These are phyloP conservation scores for Pseudomyrmex cubaensis DNA, from an alignment of 1,140 invertebrate genomes.

Conservation along the genomic window DNA sequence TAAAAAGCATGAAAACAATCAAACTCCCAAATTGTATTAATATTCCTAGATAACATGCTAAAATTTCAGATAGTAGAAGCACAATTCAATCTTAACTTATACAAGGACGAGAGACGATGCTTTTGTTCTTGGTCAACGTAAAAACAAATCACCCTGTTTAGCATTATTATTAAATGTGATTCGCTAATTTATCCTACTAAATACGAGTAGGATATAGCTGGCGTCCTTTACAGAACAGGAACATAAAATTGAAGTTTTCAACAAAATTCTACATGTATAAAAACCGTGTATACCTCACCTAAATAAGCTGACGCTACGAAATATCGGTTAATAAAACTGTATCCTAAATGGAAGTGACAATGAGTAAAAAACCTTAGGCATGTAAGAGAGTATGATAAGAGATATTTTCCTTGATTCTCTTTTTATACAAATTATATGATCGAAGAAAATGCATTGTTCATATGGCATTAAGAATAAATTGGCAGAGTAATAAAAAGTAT, in stretches of 20 bases:
- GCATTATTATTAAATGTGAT: constrained; percentile 69
- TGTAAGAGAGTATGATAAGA: constrained; percentile 38
- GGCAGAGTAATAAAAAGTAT: constrained; percentile 78
- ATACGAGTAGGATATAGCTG: constrained; percentile 68
- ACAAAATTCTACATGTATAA: constrained; percentile 66
- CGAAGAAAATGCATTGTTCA: constrained; percentile 74
- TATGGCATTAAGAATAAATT: constrained; percentile 81
- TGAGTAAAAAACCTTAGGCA: constrained; percentile 63
- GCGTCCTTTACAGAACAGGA: constrained; percentile 79
- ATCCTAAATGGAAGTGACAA: constrained; percentile 72
- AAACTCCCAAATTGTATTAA: too few relatives aligned
- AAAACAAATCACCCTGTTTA: constrained; percentile 80
- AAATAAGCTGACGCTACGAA: constrained; percentile 71
- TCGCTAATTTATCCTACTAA: constrained; percentile 66
- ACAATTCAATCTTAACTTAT: constrained; percentile 61
- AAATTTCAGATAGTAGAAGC: constrained; percentile 69
- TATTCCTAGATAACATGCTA: neutral
- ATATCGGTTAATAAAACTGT: constrained; percentile 63
- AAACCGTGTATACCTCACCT: constrained; percentile 75
- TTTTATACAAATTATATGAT: constrained; percentile 66
- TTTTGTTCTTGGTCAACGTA: constrained; percentile 67
- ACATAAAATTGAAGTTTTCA: constrained; percentile 78
- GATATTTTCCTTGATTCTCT: constrained; percentile 57
- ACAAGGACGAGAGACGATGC: constrained; percentile 55
- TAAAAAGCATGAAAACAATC: too few relatives aligned